Percentiles rank a stretch among this genome's conserved stretches.
phyloP scores from a whole-genome alignment of 2,888 invertebrate genomes.

The Noctua pronuba region DNA sequence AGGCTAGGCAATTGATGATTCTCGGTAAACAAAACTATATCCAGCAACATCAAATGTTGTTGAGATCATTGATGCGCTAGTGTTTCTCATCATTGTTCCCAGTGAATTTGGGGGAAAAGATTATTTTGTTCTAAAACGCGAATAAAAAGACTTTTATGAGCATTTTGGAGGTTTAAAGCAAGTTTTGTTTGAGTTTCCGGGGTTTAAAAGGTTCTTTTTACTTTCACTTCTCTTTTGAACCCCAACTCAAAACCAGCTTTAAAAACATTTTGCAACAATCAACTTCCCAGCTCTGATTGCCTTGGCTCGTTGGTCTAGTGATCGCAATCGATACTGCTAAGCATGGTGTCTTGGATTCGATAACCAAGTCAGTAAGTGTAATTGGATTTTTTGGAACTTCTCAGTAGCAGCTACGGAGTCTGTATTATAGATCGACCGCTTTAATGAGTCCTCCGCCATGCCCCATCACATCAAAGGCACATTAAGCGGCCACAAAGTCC shows the following conservation, averaged over 20 bases:
- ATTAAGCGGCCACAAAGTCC: too few relatives aligned
- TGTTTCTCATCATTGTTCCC: background rate
- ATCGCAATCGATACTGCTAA: background rate
- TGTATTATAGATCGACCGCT: too few relatives aligned
- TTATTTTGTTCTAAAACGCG: background rate
- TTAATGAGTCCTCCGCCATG: too few relatives aligned
- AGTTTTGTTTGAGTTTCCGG: conserved; percentile 5
- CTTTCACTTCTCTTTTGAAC: background rate
- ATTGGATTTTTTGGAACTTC: background rate
- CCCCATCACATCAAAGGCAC: too few relatives aligned
- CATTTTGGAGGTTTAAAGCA: background rate
- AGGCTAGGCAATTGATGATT: too few relatives aligned
- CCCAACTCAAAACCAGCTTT: conserved; percentile 22
- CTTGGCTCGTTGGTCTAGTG: background rate
- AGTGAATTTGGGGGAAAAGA: background rate
- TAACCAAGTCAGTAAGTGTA: background rate
- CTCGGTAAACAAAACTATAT: too few relatives aligned
- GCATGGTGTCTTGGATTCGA: background rate
- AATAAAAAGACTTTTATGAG: background rate
- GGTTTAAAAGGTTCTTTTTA: background rate
- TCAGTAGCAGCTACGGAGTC: background rate
- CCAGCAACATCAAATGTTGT: background rate
- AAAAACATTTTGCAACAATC: conserved; percentile 18
- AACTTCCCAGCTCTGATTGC: background rate
- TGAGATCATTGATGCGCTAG: background rate